Evolutionary conservation across 2,113 vertebrate genomes (phyloP), one percentile per base, ranked within the genome.

Genomic region (Pseudorhombus dupliciocellatus): DNA sequence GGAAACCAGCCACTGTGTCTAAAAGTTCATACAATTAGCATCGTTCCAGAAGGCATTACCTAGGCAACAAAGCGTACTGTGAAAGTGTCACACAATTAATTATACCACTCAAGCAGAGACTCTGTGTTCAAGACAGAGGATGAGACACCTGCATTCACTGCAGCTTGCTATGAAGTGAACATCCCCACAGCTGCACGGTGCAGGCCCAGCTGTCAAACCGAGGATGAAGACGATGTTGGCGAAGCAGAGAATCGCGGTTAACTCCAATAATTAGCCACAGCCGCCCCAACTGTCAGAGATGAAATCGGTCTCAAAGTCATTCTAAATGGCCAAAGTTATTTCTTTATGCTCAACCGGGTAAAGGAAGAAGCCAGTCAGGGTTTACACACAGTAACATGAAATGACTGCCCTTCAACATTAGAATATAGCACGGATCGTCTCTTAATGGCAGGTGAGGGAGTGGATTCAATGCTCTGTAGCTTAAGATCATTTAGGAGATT

Each of bases 191-290:
- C 85, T 86, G 84, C 66, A 65, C 15, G 4, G 48, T 58, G 31
- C 15, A 10, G 22, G 68, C 66, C 65, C 80, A 69, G 76, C 82
- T 86, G 82, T 85, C 77, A 83, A 74, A 31, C 24, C 58, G 75
- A 77, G 75, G 75, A 84, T 87, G 75, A 83, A 83, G 78, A 57
- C 24, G 62, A 85, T 84, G 70, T 79, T 79, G 70, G 59, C 25
- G 69, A 85, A 83, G 81, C 70, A 83, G 80, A 77, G n/a, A 71
- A 79, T 86, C 44, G 62, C 54, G 69, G 66, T 82, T 78, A 85
- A 73, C 58, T 70, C 62, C 56, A 68, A 83, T 92, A 78, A 90
- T 89, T 80, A 85, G 79, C 79, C n/a, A 55, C 76, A 85, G 81
- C 83, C 84, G 78, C 71, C 52, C 81, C 28, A 8, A 56, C 77